Base-by-base conservation (phyloP, 2,113 vertebrate species). In the Chlamydotis undulata region DNA sequence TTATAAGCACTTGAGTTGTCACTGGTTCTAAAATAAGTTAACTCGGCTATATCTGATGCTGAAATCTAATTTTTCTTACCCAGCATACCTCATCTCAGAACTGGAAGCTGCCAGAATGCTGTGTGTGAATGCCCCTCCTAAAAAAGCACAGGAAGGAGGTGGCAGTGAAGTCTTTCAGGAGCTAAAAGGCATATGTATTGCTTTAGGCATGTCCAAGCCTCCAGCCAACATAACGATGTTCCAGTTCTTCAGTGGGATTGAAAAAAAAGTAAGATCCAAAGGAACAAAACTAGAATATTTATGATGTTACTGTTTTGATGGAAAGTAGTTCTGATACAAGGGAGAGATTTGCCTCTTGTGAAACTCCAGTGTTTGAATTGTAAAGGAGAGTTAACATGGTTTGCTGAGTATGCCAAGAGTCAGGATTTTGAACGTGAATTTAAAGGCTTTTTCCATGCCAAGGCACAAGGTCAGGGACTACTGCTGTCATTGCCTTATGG, bases 201-300 rank as follows among this genome's bases (percentile, higher is more conserved):
- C 98, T 63, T 98, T 99, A 97, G 99, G 99, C 95, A 99, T 99
- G 99, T 99, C 99, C 96, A 99, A 99, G 96, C 99, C 99, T 97
- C 99, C 99, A 11, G 97, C 99, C 95, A 99, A 98, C 98, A 99
- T 99, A 98, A 99, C 99, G 52, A 99, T 99, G 99, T 99, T 99
- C 98, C 99, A 99, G 98, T 99, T 99, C 98, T 99, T 99, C 98
- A 99, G 98, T 75, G 99, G 99, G 74, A 99, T 99, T 93, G 99
- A 99, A 97, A 99, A 99, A 98, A 99, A 99, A 98, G 99, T 99
- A 98, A 98, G 98, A 97, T 94, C 29, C 50, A 65, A 90, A 87
- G 57, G 61, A 94, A 89, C 14, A 50, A 94, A 96, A n/a, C 25
- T 15, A 55, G 45, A 89, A 23, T 96, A 69, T 82, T 87, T 84